phyloP scores from a whole-genome alignment of 2,888 invertebrate genomes.

The Stegophylla sp. region DNA sequence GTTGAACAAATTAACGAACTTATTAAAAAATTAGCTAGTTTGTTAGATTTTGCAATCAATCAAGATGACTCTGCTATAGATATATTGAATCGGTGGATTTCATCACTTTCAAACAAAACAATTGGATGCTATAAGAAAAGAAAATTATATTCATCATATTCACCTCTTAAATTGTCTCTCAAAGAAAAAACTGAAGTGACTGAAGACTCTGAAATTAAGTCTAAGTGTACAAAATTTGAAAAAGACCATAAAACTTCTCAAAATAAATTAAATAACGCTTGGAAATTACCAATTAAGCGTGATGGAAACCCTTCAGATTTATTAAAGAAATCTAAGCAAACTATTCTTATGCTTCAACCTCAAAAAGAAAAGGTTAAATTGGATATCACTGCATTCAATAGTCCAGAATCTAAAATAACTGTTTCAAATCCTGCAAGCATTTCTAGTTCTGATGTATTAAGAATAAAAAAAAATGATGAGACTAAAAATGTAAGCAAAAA shows the following conservation, averaged over 20 bases:
- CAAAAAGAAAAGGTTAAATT: not conserved
- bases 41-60: constrained; percentile 21
- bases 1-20: constrained; percentile 25
- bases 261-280: constrained; percentile 3
- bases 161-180: constrained; percentile 49
- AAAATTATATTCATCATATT: constrained; percentile 39
- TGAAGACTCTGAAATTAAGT: not conserved
- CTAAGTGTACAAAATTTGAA: not conserved
- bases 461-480: not conserved
- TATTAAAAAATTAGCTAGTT: constrained; percentile 30
- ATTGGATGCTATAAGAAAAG: constrained; percentile 13
- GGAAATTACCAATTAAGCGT: constrained; percentile 43
- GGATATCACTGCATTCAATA: constrained; percentile 25
- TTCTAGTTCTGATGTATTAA: not conserved
- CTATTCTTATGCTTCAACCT: not conserved
- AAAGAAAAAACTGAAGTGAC: constrained; percentile 30
- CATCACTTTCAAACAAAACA: constrained; percentile 20
- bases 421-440: not conserved
- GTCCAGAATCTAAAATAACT: not conserved
- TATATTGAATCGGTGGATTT: constrained; percentile 30
- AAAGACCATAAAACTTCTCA: constrained; percentile 25
- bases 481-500: not conserved
- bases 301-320: constrained; percentile 50
- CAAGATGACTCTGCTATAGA: constrained; percentile 23
- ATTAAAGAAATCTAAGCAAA: constrained; percentile 48